Base-by-base conservation (phyloP, 2,888 invertebrate genomes). In the Plemyria rubiginata region DNA sequence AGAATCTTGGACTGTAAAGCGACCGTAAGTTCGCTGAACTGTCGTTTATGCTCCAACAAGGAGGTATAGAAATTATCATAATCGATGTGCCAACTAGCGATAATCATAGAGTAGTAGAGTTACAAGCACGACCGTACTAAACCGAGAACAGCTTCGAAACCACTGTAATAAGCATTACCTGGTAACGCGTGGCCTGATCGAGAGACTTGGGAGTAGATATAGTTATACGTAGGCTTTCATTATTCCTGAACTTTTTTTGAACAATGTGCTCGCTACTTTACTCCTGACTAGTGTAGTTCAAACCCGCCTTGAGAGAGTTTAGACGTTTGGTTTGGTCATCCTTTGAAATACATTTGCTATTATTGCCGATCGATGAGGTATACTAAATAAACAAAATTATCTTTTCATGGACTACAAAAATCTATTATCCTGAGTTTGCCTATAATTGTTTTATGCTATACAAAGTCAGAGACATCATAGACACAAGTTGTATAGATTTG, bases 41-140 rank as follows among this genome's bases (percentile, higher is more conserved):
- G 32, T 32, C 8, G 8, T 32, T 32, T 32, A 32, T 32, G 6
- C 32, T 32, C 8, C 15, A 48, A 54, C 38, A 46, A 57, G 41
- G 41, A 48, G 13, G 50, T 48, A n/a, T n/a, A 56, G 49, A 49
- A 52, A 62, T 62, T 57, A 57, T 53, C 32, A 62, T 62, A 62
- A 57, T 61, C 40, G 45, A 55, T 56, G 62, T 36, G 49, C 52
- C 52, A 52, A 55, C 55, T 55, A 49, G 55, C 51, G 60, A 41
- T 57, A 62, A 62, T 57, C 41, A 36, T 13, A 53, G 56, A 52
- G 52, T 22, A 55, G 49, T 38, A 45, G 53, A 40, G 38, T 55
- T 38, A 28, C 13, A 15, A 45, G 43, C 62, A 56, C 56, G 62
- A 53, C 49, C 56, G 46, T 53, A 48, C 15, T 55, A 40, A 61